A percentile compares a stretch with the other conserved stretches of the same genome.
These are phyloP conservation scores for Pygoscelis antarcticus DNA, from an alignment of 2,113 vertebrate genomes.

Conservation along the genomic window DNA sequence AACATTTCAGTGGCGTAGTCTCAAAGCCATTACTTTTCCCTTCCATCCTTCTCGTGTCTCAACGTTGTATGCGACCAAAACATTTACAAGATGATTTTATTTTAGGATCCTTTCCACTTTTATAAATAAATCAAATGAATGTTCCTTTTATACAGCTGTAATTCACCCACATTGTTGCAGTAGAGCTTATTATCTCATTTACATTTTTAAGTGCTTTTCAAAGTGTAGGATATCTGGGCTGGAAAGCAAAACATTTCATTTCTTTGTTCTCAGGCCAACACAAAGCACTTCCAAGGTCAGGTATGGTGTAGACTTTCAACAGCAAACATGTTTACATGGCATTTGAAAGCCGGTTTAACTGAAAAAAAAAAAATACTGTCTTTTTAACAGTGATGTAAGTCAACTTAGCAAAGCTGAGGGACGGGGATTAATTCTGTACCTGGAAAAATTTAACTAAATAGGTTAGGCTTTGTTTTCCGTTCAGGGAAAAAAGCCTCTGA, in stretches of 20 bases:
- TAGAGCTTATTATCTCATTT: slow-evolving; percentile 61
- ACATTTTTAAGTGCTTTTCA: slow-evolving; percentile 70
- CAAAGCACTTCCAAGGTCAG: slow-evolving; percentile 62
- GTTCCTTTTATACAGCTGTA: slow-evolving; percentile 12
- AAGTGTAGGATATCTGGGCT: slow-evolving; percentile 69
- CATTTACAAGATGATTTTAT: background rate
- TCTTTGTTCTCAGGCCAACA: slow-evolving; percentile 59
- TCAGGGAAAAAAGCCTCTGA: background rate
- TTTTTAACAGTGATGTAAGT: slow-evolving; percentile 11
- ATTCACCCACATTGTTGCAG: slow-evolving; percentile 26
- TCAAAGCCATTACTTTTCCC: background rate
- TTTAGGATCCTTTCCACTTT: slow-evolving; percentile 37
- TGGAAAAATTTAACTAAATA: slow-evolving; percentile 23
- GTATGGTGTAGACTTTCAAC: slow-evolving; percentile 39
- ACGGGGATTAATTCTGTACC: background rate
- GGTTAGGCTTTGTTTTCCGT: background rate
- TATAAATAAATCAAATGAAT: slow-evolving; percentile 38
- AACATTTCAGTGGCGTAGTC: background rate
- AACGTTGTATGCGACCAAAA: background rate
- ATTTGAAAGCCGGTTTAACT: slow-evolving; percentile 31
- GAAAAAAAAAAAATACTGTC: background rate
- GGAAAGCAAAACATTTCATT: slow-evolving; percentile 67
- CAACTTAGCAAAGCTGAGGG: background rate
- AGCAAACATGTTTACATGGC: slow-evolving; percentile 55
- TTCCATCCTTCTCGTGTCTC: background rate